Evolutionary conservation across 2,888 invertebrate species (phyloP), one percentile per base, ranked within the genome.

Genomic region (Ligdia adustata): DNA sequence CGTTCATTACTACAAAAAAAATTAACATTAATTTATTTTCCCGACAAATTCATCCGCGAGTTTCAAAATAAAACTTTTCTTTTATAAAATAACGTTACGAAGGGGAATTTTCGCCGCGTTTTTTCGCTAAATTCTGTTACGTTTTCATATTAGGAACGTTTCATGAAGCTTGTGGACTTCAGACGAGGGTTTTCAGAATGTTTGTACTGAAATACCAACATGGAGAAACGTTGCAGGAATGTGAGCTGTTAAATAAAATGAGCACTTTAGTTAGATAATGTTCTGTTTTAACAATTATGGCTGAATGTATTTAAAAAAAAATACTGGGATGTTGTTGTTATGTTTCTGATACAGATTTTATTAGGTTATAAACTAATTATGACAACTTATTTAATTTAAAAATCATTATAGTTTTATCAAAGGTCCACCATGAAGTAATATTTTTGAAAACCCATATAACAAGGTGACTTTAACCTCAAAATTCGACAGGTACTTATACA

Each of bases 171-270:
- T 20, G 15, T 34, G 28, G 20, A 28, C 34, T 34, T 34, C 4
- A 20, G 7, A 9, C 26, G 34, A 22, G 33, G 5, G 27, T 15
- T 34, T 42, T 20, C 15, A 11, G 15, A 42, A 27, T 26, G 31
- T 16, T 41, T 33, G 13, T 16, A 27, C 9, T 29, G 20, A 39
- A 39, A 39, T 22, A 9, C 22, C 7, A 27, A 27, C 27, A 7
- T 37, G 37, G 4, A 27, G 12, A 37, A 37, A 37, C 16, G 27
- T 37, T 27, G 16, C 16, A 27, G 37, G 37, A 16, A 37, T 37
- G 37, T 12, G 37, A 11, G 20, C 7, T 11, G 15, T 9, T 1
- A 12, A 13, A 22, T n/a, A 24, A 26, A 37, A 27, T 37, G 11
- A 4, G 7, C 5, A 14, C 5, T 6, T 9, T n/a, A n/a, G n/a